Evolutionary conservation across 2,888 invertebrate genomes (phyloP), one percentile per base, ranked within the genome.

Genomic region (Zonitis immaculata): DNA sequence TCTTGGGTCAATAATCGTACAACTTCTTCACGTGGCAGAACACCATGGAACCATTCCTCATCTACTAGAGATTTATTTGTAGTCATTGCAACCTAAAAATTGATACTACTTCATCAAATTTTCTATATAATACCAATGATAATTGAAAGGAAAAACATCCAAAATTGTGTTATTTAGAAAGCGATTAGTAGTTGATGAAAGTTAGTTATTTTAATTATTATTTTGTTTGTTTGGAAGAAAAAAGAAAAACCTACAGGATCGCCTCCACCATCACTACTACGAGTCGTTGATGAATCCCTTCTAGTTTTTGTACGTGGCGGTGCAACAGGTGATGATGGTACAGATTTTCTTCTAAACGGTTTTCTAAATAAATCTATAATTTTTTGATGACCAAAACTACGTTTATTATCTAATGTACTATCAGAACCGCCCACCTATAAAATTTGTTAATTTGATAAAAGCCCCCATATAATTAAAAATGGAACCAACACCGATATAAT

Each of bases 1-100:
- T 97, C 92, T 50, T 87, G 87, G n/a, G 88, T 85, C 56, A 97
- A 79, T 35, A 97, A 79, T 56, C 95, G 80, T 42, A 95, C 95
- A 26, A 96, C 96, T 78, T 97, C 96, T 76, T 96, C 96, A 11
- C 97, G 82, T 0, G 97, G 97, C 54, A 97, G 77, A 9, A 96
- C 95, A 0, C 97, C 97, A 72, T 97, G 97, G 77, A 96, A 96
- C 95, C 95, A 96, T 73, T 95, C 94, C 76, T 95, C 95, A 65
- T 95, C 93, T 58, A 92, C 88, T 44, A 91, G 76, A 9, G 87
- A 84, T 39, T 88, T 85, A 49, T 74, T 74, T 8, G 69, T 71
- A 45, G 74, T 72, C 51, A 73, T 54, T n/a, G 73, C 62, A 20
- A 74, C 74, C 75, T 75, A 57, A 18, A 49, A 20, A 14, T 11